phyloP scores from a whole-genome alignment of 2,888 invertebrate genomes.

The Gymnosoma rotundatum region DNA sequence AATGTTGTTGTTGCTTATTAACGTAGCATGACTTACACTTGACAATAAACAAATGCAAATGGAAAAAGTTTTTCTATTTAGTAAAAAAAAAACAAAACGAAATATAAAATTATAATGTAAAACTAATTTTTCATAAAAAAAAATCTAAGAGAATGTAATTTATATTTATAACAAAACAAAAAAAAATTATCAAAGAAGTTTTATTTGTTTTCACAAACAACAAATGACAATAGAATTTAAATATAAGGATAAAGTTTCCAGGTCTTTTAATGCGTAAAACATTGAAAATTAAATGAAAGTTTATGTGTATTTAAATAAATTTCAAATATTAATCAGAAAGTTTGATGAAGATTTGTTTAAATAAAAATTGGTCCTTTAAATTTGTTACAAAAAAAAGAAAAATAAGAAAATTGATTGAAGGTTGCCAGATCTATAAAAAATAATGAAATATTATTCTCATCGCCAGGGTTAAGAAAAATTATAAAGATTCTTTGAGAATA shows the following conservation, averaged over 20 bases:
- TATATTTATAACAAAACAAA: too few species aligned
- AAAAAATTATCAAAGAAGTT: background rate
- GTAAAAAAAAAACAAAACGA: background rate
- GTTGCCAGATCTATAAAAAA: too few species aligned
- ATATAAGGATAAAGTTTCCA: background rate
- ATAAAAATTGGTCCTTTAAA: too few species aligned
- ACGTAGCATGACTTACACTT: constrained; percentile 56
- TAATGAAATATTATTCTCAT: too few species aligned
- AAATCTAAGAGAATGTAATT: constrained; percentile 28
- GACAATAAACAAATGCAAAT: constrained; percentile 69
- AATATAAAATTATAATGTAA: constrained; percentile 42
- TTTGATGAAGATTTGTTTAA: background rate
- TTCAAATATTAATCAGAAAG: background rate
- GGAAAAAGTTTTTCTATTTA: constrained; percentile 67
- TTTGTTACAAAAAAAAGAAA: too few species aligned
- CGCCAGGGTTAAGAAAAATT: too few species aligned
- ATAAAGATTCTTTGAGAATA: too few species aligned
- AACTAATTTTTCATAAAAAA: constrained; percentile 57
- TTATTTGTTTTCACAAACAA: background rate
- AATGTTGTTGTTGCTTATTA: constrained; percentile 28
- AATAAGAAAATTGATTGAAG: too few species aligned
- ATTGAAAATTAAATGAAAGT: constrained; percentile 31
- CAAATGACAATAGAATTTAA: background rate
- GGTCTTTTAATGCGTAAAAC: constrained; percentile 9
- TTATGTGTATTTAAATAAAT: background rate